Evolutionary conservation across 2,797 vertebrate genomes (phyloP).

Genomic region (Eutrigla gurnardus): DNA sequence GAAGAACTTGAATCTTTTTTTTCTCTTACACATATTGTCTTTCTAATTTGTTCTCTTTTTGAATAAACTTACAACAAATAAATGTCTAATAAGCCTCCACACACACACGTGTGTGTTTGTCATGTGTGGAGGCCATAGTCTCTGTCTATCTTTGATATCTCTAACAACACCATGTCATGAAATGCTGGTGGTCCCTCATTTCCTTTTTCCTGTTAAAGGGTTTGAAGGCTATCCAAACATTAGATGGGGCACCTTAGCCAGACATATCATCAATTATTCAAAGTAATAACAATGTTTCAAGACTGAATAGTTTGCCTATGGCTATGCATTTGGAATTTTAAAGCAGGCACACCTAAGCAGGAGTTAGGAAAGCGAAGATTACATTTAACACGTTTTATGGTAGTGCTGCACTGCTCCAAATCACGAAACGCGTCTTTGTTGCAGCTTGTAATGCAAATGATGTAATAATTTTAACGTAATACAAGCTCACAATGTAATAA

Average conservation of each 20-base stretch:
- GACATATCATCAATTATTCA: conserved; percentile 64
- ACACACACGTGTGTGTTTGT: not conserved
- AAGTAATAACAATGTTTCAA: conserved; percentile 53
- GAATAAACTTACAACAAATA: not conserved
- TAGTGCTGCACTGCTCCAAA: not conserved
- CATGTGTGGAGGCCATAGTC: conserved; percentile 25
- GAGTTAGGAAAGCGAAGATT: not conserved
- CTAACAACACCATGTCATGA: conserved; percentile 46
- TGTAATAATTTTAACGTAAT: too few species aligned
- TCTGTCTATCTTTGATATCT: conserved; percentile 49
- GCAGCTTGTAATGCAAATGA: too few species aligned
- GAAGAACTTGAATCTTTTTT: not conserved
- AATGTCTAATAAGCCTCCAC: conserved; percentile 16
- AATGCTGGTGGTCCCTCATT: conserved; percentile 79
- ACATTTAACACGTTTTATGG: not conserved
- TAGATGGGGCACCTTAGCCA: conserved; percentile 74
- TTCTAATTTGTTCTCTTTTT: conserved; percentile 9
- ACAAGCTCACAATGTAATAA: too few species aligned
- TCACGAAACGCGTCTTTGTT: too few species aligned
- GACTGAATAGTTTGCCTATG: conserved; percentile 35
- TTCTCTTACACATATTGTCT: conserved; percentile 19
- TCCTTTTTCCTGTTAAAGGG: conserved; percentile 68
- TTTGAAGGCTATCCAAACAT: conserved; percentile 76
- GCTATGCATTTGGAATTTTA: conserved; percentile 10
- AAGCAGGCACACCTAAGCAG: conserved; percentile 30